These are phyloP conservation scores for Periplaneta americana DNA, from an alignment of 1,140 invertebrate species.

Conservation along the genomic window DNA sequence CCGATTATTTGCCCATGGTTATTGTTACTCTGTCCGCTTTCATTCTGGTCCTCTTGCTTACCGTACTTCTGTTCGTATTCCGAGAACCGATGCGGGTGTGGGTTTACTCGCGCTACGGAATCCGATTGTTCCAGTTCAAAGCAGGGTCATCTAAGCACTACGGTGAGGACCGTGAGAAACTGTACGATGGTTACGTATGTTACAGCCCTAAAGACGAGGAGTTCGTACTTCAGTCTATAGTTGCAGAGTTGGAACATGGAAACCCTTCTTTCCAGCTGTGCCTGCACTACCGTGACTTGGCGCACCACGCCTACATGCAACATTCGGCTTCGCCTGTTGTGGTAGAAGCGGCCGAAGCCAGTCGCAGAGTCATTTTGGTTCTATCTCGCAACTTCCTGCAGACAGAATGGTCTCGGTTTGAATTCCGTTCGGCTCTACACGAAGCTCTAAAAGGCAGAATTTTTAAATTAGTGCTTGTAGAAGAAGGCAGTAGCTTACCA, in stretches of 20 bases:
- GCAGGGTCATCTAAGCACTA: conserved; percentile 40
- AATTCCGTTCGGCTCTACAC: conserved; percentile 78
- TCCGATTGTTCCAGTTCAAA: conserved; percentile 60
- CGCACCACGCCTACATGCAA: conserved; percentile 64
- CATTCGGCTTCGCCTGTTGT: conserved; percentile 65
- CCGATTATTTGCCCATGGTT: conserved; percentile 79
- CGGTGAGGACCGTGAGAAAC: conserved; percentile 72
- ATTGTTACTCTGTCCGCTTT: conserved; percentile 65
- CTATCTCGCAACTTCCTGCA: conserved; percentile 79
- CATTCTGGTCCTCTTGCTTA: conserved; percentile 62
- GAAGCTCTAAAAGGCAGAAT: conserved; percentile 78
- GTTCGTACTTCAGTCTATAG: conserved; percentile 78
- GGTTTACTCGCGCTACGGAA: conserved; percentile 81
- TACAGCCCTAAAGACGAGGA: conserved; percentile 91
- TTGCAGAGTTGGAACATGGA: conserved; percentile 76
- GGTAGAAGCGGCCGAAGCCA: conserved; percentile 80
- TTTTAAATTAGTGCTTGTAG: conserved; percentile 80
- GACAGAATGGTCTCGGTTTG: conserved; percentile 79
- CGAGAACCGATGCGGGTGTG: conserved; percentile 78
- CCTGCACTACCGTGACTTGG: conserved; percentile 77
- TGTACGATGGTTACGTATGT: conserved; percentile 89
- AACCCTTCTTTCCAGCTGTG: conserved; percentile 70
- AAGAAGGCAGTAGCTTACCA: conserved; percentile 68
- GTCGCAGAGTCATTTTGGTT: conserved; percentile 70
- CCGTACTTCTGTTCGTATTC: conserved; percentile 76